Conservation (phyloP, 1,140 invertebrate genomes). For the Eupristina koningsbergeri region DNA sequence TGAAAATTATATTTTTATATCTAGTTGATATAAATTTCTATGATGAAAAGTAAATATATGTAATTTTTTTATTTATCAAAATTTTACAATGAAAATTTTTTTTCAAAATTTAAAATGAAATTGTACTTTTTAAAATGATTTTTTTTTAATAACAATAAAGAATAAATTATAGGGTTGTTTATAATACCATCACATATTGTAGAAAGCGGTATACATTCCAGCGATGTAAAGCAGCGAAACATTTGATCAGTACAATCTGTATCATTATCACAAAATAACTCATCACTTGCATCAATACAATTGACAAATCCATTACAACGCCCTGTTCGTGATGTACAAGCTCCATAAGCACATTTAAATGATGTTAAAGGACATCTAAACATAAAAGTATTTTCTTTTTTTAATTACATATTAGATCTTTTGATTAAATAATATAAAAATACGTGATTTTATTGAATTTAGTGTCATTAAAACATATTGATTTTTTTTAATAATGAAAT, state of each 20-base stretch:
- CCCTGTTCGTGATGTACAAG: constrained; percentile 71
- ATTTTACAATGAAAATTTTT: too few relatives aligned
- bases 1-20: too few relatives aligned
- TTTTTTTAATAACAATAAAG: neutral
- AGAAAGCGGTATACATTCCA: constrained; percentile 58
- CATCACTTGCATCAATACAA: constrained; percentile 77
- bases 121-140: too few relatives aligned
- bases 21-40: too few relatives aligned
- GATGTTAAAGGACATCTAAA: constrained; percentile 59
- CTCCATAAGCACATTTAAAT: constrained; percentile 75
- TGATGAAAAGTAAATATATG: too few relatives aligned
- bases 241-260: constrained; percentile 55
- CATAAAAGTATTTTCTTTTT: neutral
- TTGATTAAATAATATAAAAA: neutral
- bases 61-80: too few relatives aligned
- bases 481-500: too few relatives aligned
- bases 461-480: too few relatives aligned
- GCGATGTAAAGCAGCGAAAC: constrained; percentile 54
- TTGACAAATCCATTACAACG: constrained; percentile 76
- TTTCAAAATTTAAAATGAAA: too few relatives aligned
- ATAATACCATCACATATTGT: constrained; percentile 65
- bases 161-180: neutral
- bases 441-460: too few relatives aligned
- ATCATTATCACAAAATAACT: constrained; percentile 61
- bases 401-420: neutral